phyloP scores from a whole-genome alignment of 1,140 invertebrate genomes.

The Psix sp. region DNA sequence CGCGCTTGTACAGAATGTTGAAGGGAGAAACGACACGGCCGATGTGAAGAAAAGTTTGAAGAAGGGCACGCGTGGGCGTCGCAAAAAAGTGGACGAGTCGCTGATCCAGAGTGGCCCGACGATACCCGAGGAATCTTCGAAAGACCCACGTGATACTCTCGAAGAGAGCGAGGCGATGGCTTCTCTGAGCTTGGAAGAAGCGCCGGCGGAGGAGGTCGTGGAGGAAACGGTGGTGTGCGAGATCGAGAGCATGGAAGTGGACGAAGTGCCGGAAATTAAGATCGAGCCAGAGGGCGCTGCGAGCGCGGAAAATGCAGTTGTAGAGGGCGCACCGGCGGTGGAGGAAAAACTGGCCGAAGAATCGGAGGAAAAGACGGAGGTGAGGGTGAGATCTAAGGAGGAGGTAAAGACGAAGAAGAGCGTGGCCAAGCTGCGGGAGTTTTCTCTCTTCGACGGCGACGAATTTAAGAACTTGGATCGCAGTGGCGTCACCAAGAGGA shows the following conservation, averaged over 20 bases:
- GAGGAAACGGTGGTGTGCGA: constrained; percentile 74
- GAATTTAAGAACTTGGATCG: constrained; percentile 38
- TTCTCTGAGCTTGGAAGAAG: constrained; percentile 1
- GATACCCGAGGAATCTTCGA: constrained; percentile 1
- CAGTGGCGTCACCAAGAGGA: too few relatives aligned
- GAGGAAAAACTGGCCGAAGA: constrained; percentile 3
- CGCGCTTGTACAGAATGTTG: constrained; percentile 2
- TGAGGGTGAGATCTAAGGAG: background rate
- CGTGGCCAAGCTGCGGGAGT: constrained; percentile 18
- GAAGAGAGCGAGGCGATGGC: background rate
- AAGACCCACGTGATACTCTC: constrained; percentile 21
- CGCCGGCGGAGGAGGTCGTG: constrained; percentile 59
- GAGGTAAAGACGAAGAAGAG: constrained; percentile 27
- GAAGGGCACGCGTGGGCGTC: constrained; percentile 43
- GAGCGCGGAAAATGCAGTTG: too few relatives aligned
- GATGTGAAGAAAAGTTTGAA: constrained; percentile 60
- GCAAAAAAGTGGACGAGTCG: constrained; percentile 26
- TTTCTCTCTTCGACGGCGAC: constrained; percentile 39
- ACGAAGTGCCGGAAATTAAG: constrained; percentile 41
- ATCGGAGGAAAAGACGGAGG: constrained; percentile 39
- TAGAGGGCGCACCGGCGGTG: too few relatives aligned
- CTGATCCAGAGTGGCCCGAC: background rate
- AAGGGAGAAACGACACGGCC: constrained; percentile 3
- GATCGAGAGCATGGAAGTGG: constrained; percentile 71
- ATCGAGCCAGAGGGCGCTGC: too few relatives aligned